Base-by-base conservation (phyloP, 2,888 invertebrate species). In the Diachrysia chrysitis region DNA sequence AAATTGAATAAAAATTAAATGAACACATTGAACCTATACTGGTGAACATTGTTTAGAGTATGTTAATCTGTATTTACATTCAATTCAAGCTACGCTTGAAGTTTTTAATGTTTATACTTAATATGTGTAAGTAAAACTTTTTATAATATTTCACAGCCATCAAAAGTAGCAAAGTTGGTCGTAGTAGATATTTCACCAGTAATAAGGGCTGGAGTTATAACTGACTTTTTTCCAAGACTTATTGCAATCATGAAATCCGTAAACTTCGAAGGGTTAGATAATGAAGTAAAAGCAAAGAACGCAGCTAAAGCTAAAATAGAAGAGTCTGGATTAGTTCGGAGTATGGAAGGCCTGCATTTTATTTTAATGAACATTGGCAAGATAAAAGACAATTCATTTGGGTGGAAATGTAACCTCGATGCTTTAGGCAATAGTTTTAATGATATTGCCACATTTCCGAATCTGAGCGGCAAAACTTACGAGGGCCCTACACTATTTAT, bases 151-250 rank as follows among this genome's bases (percentile, higher is more conserved):
- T 19, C 91, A 42, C 89, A 96, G 96, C 96, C 96, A 17, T 83
- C 92, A 5, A 85, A 95, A 72, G 95, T 97, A 0, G 93, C 96
- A 25, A 96, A 96, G 74, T 89, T 97, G 60, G 87, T 97, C n/a
- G 95, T 97, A 6, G 96, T 97, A 19, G 97, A 97, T 83, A 96
- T 97, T 80, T 96, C 97, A 0, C 97, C 97, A 0, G 84, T 96
- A 1, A 92, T 95, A 25, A 92, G 93, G 0, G 96, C 96, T 63
- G 93, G 95, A 0, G 93, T 94, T 9, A 87, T 95, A 1, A 93
- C 94, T 17, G 84, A 90, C 5, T 95, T 96, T 80, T 96, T 98
- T 66, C 93, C 96, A 0, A 77, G 77, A 14, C 81, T 93, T 1
- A 77, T 92, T n/a, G 80, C 87, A 21, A 96, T 96, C 0, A 96